Conservation (phyloP, 2,888 invertebrate genomes). For the Acanthacorydalis orientalis region DNA sequence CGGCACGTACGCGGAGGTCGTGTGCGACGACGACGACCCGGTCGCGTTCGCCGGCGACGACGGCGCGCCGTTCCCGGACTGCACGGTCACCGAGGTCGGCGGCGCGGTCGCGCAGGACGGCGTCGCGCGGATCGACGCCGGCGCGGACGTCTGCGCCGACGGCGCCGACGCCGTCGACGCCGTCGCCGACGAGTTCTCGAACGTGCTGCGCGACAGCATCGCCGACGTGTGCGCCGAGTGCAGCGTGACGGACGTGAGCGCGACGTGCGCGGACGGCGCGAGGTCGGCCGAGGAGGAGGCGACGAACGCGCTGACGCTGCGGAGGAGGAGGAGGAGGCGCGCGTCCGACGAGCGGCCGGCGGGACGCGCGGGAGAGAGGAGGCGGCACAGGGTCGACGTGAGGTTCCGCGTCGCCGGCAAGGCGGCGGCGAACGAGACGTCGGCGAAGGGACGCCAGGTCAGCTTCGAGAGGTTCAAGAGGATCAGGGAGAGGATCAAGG, state of each 20-base stretch:
- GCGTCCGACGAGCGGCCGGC: slow-evolving; percentile 12
- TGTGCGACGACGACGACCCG: slow-evolving; percentile 22
- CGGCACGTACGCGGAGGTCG: slow-evolving; percentile 14
- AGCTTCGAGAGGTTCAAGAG: slow-evolving; percentile 5
- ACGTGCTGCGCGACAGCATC: too few relatives aligned
- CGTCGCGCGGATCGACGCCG: slow-evolving; percentile 24
- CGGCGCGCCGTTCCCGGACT: slow-evolving; percentile 34
- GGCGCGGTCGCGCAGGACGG: slow-evolving; percentile 31
- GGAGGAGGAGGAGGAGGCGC: slow-evolving; percentile 14
- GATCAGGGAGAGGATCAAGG: slow-evolving; percentile 7
- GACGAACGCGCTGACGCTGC: slow-evolving; percentile 15
- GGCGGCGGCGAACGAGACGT: slow-evolving; percentile 10
- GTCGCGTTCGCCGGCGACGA: slow-evolving; percentile 17
- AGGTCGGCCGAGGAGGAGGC: slow-evolving; percentile 14
- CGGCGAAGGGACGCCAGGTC: slow-evolving; percentile 8
- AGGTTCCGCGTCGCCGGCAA: slow-evolving; percentile 19
- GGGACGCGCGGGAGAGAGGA: slow-evolving; percentile 6
- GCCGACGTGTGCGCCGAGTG: slow-evolving; percentile 15
- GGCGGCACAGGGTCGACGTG: slow-evolving; percentile 14
- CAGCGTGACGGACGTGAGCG: slow-evolving; percentile 13
- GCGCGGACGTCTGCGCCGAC: slow-evolving; percentile 8
- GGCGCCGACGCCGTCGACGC: too few relatives aligned
- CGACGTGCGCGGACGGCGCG: slow-evolving; percentile 14
- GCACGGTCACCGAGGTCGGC: slow-evolving; percentile 32
- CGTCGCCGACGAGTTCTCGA: too few relatives aligned